Percentiles rank a stretch among this genome's conserved stretches.
Conservation (phyloP, 2,888 invertebrate genomes). For the Oscheius myriophilus region DNA sequence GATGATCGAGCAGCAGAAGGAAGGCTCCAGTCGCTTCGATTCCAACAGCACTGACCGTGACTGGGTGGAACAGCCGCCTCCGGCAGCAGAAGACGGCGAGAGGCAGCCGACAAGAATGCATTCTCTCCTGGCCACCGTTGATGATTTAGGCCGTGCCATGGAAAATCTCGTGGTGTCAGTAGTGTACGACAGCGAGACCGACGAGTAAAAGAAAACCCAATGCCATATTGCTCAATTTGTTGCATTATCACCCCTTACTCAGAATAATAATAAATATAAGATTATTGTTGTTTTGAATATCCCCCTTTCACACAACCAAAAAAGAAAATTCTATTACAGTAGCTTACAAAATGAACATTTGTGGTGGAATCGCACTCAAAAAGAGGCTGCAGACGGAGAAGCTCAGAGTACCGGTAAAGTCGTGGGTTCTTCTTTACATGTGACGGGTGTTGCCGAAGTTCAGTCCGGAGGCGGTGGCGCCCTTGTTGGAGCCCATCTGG, state of each 20-base stretch:
- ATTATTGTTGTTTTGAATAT: too few relatives aligned
- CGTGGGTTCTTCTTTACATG: too few relatives aligned
- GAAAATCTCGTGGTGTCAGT: conserved; percentile 89
- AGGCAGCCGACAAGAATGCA: conserved; percentile 73
- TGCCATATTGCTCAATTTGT: too few relatives aligned
- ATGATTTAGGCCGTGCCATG: conserved; percentile 83
- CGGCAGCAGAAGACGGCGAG: conserved; percentile 41
- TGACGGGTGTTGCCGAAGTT: conserved; percentile 96
- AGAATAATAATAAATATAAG: too few relatives aligned
- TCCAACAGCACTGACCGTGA: conserved; percentile 26
- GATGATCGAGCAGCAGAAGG: conserved; percentile 76
- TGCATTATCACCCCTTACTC: too few relatives aligned
- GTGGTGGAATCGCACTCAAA: too few relatives aligned
- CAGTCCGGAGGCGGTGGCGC: conserved; percentile 93
- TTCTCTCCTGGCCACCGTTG: conserved; percentile 71
- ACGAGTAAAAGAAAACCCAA: too few relatives aligned
- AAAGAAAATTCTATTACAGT: too few relatives aligned
- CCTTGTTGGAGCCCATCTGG: conserved; percentile 97
- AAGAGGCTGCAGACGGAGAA: too few relatives aligned
- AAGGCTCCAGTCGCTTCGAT: conserved; percentile 12
- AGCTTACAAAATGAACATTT: too few relatives aligned
- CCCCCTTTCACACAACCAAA: too few relatives aligned
- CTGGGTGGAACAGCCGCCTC: conserved; percentile 16
- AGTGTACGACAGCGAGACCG: conserved; percentile 79
- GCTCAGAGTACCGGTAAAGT: too few relatives aligned